Base-by-base conservation (phyloP, 2,888 invertebrate species). In the Drosophila paranaensis region DNA sequence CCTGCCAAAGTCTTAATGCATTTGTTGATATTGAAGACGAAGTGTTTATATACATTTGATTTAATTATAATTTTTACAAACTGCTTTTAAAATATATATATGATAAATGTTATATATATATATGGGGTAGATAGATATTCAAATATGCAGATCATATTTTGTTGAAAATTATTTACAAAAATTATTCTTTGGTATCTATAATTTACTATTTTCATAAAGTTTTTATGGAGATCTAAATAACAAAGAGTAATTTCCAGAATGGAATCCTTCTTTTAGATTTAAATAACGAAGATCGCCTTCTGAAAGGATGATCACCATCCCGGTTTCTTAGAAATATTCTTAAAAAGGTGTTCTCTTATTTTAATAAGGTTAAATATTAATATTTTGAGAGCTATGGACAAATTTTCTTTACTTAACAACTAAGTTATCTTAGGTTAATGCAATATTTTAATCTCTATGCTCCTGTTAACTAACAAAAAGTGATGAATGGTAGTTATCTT, bases 401-500 rank as follows among this genome's bases (percentile, higher is more conserved):
- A 5, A 30, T 6, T 10, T 46, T 40, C 33, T 30, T 45, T n/a
- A 37, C 2, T 33, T 27, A n/a, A n/a, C 9, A 33, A 43, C 11
- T 77, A 77, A 72, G 77, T 10, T 77, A 65, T 20, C 1, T 27
- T 72, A 73, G 65, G 69, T 9, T 45, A 48, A 16, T 6, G 40
- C 6, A 30, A 45, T 39, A 33, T 10, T 50, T 42, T 37, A 33
- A n/a, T n/a, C 14, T 11, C 11, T 51, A 45, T 39, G 45, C 48
- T 57, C 43, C 30, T 27, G 33, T 54, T 43, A 33, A 66, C 68
- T 77, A 61, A 69, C 65, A 60, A 16, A 48, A 37, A 46, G 11
- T 56, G 46, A 40, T 64, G 37, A 68, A 76, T 63, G 25, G 53
- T 63, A 76, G 48, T 39, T 42, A 62, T 63, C 14, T 58, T 50